Evolutionary conservation across 2,888 invertebrate species (phyloP).

Genomic region (Ichneumoninae sp.): DNA sequence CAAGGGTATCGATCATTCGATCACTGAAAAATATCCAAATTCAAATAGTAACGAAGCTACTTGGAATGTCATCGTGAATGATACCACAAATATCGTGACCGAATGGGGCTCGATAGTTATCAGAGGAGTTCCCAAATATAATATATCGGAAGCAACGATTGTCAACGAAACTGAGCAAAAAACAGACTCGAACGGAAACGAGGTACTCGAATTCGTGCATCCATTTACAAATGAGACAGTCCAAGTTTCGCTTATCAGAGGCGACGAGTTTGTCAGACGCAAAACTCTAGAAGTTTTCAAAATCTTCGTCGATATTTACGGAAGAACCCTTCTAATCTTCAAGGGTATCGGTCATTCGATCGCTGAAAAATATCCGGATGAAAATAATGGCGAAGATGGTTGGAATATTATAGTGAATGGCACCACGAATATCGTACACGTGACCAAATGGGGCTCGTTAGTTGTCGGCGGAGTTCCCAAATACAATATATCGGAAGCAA

Average conservation of each 20-base stretch:
- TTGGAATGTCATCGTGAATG: not conserved
- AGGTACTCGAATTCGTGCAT: slow-evolving; percentile 29
- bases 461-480: slow-evolving; percentile 12
- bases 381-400: not conserved
- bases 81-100: not conserved
- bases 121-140: slow-evolving; percentile 7
- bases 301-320: slow-evolving; percentile 23
- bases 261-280: slow-evolving; percentile 31
- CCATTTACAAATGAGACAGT: slow-evolving; percentile 18
- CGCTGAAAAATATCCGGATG: not conserved
- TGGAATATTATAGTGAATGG: not conserved
- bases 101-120: slow-evolving; percentile 8
- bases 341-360: not conserved
- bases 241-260: not conserved
- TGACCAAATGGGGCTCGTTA: not conserved
- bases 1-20: not conserved
- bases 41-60: not conserved
- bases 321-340: slow-evolving; percentile 7
- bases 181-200: not conserved
- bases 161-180: not conserved
- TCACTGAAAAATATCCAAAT: not conserved
- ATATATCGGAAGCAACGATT: slow-evolving; percentile 14
- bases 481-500: slow-evolving; percentile 17
- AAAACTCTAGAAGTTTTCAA: slow-evolving; percentile 17
- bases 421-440: slow-evolving; percentile 3